These are phyloP conservation scores for Haliaeetus vocifer DNA, from an alignment of 2,797 vertebrate species.

Conservation along the genomic window DNA sequence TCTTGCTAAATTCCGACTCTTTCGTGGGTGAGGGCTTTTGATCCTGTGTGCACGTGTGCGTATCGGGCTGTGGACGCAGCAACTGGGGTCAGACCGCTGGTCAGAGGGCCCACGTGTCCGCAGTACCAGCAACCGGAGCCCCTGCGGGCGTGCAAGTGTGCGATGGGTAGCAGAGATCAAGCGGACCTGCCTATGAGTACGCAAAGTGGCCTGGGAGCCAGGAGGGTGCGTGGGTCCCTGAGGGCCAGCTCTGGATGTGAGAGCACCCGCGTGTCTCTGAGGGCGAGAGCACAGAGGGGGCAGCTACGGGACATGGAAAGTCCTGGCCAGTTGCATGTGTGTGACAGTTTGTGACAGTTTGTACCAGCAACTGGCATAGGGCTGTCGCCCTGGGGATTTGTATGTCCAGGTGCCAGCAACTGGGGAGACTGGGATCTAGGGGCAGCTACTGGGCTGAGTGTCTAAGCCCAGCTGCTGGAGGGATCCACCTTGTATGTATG, in stretches of 20 bases:
- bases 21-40: not conserved
- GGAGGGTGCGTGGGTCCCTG: not conserved
- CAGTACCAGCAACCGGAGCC: not conserved
- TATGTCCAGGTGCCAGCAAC: not conserved
- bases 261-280: not conserved
- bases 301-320: not conserved
- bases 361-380: not conserved
- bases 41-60: not conserved
- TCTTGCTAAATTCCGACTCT: not conserved
- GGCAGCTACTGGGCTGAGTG: not conserved
- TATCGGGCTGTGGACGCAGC: not conserved
- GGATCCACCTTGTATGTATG: not conserved
- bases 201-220: not conserved
- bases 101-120: rapidly evolving
- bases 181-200: not conserved
- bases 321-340: not conserved
- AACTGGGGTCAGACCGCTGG: not conserved
- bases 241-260: not conserved
- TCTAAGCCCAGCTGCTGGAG: not conserved
- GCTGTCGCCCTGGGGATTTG: not conserved
- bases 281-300: not conserved
- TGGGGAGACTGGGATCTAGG: no score
- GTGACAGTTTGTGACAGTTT: no score
- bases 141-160: not conserved
- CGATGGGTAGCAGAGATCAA: not conserved